Evolutionary conservation across 2,113 vertebrate species (phyloP).

Genomic region (Atractosteus spatula): DNA sequence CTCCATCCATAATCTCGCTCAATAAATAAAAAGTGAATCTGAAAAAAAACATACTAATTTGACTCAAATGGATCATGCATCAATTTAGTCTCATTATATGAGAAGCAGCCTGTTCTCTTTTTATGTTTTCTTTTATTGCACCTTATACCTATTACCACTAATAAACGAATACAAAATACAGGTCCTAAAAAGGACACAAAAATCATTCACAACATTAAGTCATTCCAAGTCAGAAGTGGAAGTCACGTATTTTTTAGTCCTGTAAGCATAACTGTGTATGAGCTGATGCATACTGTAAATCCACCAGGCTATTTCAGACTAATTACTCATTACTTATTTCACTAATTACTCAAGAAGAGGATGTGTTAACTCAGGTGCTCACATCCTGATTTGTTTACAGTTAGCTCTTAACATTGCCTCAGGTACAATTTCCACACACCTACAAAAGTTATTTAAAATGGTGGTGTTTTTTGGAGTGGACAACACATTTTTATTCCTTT

Average conservation of each 20-base stretch:
- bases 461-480: slow-evolving; percentile 44
- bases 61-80: too few species aligned
- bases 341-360: slow-evolving; percentile 12
- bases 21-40: too few species aligned
- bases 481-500: slow-evolving; percentile 68
- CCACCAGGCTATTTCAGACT: slow-evolving; percentile 29
- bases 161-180: too few species aligned
- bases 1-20: too few species aligned
- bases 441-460: slow-evolving; percentile 59
- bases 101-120: neutral
- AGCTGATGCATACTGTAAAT: neutral
- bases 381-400: slow-evolving; percentile 71
- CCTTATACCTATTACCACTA: too few species aligned
- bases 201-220: too few species aligned
- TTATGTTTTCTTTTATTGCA: too few species aligned
- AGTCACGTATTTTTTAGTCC: neutral
- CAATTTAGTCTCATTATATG: too few species aligned
- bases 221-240: too few species aligned
- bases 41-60: too few species aligned
- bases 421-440: slow-evolving; percentile 61
- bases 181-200: too few species aligned
- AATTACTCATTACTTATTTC: slow-evolving; percentile 23
- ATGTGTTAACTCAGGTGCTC: slow-evolving; percentile 11
- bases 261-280: neutral
- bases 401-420: slow-evolving; percentile 70